These are phyloP conservation scores for Phymanthus crucifer DNA, from an alignment of 92 coral and sea anemone genomes.

Conservation along the genomic window DNA sequence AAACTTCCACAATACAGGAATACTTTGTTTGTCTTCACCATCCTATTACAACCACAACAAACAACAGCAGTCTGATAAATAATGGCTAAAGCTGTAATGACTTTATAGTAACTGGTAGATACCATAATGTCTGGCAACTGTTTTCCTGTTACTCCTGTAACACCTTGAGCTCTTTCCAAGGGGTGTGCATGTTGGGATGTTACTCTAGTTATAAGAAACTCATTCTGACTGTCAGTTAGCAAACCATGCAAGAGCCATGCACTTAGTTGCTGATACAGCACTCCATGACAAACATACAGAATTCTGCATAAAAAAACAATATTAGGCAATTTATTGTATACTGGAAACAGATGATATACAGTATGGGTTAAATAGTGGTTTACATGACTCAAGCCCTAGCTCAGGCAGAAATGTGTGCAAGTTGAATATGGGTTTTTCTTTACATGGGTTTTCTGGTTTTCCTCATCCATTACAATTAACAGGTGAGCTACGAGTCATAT, in stretches of 20 bases:
- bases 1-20: slow-evolving; percentile 66
- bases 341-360: too few relatives aligned
- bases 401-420: too few relatives aligned
- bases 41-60: slow-evolving; percentile 43
- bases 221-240: slow-evolving; percentile 70
- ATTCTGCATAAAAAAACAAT: slow-evolving; percentile 48
- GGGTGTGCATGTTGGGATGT: slow-evolving; percentile 43
- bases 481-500: too few relatives aligned
- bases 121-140: slow-evolving; percentile 86
- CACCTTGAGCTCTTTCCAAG: slow-evolving; percentile 27
- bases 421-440: too few relatives aligned
- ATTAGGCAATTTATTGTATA: too few relatives aligned
- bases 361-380: background rate
- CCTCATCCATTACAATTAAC: too few relatives aligned
- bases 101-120: background rate
- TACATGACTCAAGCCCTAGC: too few relatives aligned
- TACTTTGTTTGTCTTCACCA: slow-evolving; percentile 62
- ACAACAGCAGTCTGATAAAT: background rate
- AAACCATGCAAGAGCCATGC: slow-evolving; percentile 92
- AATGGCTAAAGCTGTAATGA: background rate
- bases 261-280: slow-evolving; percentile 95
- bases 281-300: slow-evolving; percentile 93
- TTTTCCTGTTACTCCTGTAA: slow-evolving; percentile 69
- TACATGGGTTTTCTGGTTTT: too few relatives aligned
- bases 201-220: slow-evolving; percentile 75